Percentiles rank a stretch among this genome's conserved stretches.
These are phyloP conservation scores for Trichogramma dendrolimi DNA, from an alignment of 2,888 invertebrate genomes.

Conservation along the genomic window DNA sequence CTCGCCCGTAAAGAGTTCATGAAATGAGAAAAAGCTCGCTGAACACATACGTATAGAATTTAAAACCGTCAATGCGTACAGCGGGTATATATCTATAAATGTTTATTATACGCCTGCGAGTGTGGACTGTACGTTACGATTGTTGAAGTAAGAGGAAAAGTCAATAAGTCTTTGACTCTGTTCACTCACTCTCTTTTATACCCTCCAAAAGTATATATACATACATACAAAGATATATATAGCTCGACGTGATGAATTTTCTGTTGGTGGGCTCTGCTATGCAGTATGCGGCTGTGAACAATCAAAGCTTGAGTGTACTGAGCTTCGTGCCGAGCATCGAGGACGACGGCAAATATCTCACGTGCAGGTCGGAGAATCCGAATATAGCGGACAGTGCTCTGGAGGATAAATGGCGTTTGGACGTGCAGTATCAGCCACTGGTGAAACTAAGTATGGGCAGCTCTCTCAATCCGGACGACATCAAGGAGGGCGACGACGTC, in stretches of 20 bases:
- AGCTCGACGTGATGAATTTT: not conserved
- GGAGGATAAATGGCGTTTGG: constrained; percentile 82
- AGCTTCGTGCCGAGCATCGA: constrained; percentile 78
- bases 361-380: constrained; percentile 84
- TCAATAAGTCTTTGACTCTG: too few relatives aligned
- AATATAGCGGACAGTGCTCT: constrained; percentile 76
- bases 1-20: too few relatives aligned
- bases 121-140: too few relatives aligned
- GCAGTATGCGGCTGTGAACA: constrained; percentile 77
- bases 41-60: too few relatives aligned
- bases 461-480: constrained; percentile 78
- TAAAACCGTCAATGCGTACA: too few relatives aligned
- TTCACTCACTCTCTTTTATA: too few relatives aligned
- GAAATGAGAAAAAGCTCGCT: too few relatives aligned
- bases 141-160: too few relatives aligned
- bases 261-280: constrained; percentile 27
- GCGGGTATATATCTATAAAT: too few relatives aligned
- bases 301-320: constrained; percentile 74
- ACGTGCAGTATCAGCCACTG: constrained; percentile 86
- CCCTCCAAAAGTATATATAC: too few relatives aligned
- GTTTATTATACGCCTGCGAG: too few relatives aligned
- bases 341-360: constrained; percentile 85
- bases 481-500: constrained; percentile 85
- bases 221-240: too few relatives aligned
- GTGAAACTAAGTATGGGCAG: constrained; percentile 80